Base-by-base conservation (phyloP, 2,888 invertebrate genomes). In the Heliconius ismenius region DNA sequence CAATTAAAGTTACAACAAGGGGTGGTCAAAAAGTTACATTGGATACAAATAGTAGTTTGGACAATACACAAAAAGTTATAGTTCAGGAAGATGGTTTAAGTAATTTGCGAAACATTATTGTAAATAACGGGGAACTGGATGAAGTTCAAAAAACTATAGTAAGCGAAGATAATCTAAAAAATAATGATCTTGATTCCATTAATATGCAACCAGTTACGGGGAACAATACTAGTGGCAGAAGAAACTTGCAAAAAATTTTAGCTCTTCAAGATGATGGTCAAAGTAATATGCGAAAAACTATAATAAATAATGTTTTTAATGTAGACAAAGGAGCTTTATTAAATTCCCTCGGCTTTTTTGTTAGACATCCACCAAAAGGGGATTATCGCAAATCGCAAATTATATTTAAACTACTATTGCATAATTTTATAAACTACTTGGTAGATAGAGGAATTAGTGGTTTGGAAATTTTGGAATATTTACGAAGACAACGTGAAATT, bases 381-480 rank as follows among this genome's bases (percentile, higher is more conserved):
- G 67, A 67, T 24, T 13, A 67, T 67, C 6, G 1, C 24, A 24
- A 43, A 24, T 39, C 6, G 6, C 39, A 67, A 67, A 15, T 67
- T 24, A 39, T 24, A 67, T 67, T 67, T 39, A 67, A 39, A 24
- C 3, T 39, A 43, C 24, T 67, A 43, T 39, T 67, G 39, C 39
- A 24, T 3, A 24, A 67, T 39, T 67, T 43, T 67, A 24, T 67
- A 36, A 67, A 43, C 13, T 67, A 43, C 3, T n/a, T 67, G 67
- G 67, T 39, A 67, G 15, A 43, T 11, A 43, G 39, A 67, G 67
- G 67, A n/a, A 7, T 67, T 9, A 67, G 39, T 67, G 9, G 24
- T 39, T 15, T 24, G 67, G 67, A 67, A 24, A 67, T 67, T 67
- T 43, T 67, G 15, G 24, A 67, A 24, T 67, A 67, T 39, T 28